phyloP scores from a whole-genome alignment of 2,888 invertebrate genomes.

The Linnaemya tessellans region DNA sequence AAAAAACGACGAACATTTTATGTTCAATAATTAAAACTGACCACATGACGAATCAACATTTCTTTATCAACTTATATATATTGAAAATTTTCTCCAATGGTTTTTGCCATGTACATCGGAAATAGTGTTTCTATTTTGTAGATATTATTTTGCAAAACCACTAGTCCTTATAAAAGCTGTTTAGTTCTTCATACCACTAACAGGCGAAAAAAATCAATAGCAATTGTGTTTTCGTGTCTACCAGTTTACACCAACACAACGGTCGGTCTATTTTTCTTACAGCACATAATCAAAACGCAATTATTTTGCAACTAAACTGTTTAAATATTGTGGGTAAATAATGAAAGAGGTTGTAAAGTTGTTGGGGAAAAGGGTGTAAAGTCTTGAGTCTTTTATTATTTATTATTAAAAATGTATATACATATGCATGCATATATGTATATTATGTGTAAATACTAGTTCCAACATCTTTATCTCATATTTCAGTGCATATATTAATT shows the following conservation, averaged over 20 bases:
- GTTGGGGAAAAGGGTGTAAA: no score
- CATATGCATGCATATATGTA: background rate
- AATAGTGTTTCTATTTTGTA: conserved; percentile 10
- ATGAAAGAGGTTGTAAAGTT: no score
- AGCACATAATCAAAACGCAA: conserved; percentile 3
- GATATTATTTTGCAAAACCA: background rate
- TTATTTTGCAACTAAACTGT: background rate
- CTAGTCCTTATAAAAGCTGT: conserved; percentile 9
- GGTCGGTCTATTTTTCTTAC: background rate
- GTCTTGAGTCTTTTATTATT: background rate
- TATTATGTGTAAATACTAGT: background rate
- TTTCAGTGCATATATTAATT: conserved; percentile 45
- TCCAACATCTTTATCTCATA: conserved; percentile 32
- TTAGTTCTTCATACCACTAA: background rate
- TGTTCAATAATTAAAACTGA: no score
- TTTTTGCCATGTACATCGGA: background rate
- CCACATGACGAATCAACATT: background rate
- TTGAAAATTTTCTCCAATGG: background rate
- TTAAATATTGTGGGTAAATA: no score
- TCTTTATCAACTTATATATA: background rate
- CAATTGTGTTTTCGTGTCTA: background rate
- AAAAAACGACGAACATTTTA: no score
- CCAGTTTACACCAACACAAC: conserved; percentile 6
- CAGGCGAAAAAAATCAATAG: conserved; percentile 39
- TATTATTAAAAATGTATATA: background rate